Evolutionary conservation across 2,113 vertebrate species (phyloP), one percentile per base, ranked within the genome.

Genomic region (Etheostoma cragini): DNA sequence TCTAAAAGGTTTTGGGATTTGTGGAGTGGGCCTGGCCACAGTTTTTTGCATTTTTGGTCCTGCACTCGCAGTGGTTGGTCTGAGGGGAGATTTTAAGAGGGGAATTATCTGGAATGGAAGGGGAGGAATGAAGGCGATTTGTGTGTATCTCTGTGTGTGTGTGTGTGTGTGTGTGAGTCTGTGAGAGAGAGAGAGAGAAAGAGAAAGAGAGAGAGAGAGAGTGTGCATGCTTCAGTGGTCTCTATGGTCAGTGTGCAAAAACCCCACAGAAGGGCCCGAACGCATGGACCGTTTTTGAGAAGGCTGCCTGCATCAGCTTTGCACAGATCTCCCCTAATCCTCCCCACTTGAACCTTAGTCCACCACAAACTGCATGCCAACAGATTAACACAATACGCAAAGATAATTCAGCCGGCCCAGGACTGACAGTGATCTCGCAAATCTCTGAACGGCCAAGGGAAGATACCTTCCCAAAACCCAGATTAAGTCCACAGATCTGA

Each of bases 1-100:
- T 93, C 91, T 94, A 94, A 94, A 94, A 94, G 93, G 92, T 90
- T 94, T 92, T 86, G 77, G 93, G 93, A 93, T 93, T 93, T 92
- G 88, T 87, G 71, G 86, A 93, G 92, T 91, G 90, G 88, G 88
- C 90, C 84, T 66, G 78, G 85, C 77, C 76, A 73, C 84, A 85
- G 88, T 62, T 88, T 91, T 91, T 91, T 83, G 83, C 80, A 89
- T 92, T 92, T 89, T 86, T 80, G 89, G 91, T 87, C 83, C 87
- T 84, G 87, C 85, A 81, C 85, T 93, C 88, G 65, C 89, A 86
- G 86, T 91, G 86, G 90, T 90, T 82, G 89, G 87, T 92, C 91
- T 91, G 84, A 90, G 87, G 89, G 87, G 92, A 92, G 89, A 82
- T 89, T 92, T 93, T 83, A 91, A 91, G 88, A 93, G 89, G 86